phyloP scores from a whole-genome alignment of 1,140 invertebrate genomes.

The Drepana arcuata region DNA sequence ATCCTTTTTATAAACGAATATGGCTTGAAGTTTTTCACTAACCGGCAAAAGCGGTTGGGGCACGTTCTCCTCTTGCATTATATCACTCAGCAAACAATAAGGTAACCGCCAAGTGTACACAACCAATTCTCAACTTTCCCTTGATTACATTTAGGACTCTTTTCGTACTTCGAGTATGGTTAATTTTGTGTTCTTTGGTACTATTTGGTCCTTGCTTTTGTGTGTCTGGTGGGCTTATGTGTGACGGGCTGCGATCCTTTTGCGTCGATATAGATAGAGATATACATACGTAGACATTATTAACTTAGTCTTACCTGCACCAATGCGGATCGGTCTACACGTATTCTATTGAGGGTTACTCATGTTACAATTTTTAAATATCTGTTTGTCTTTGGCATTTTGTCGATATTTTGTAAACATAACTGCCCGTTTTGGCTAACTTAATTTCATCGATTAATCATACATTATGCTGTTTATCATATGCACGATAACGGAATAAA shows the following conservation, averaged over 20 bases:
- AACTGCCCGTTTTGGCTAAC: no score
- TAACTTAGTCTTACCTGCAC: slow-evolving; percentile 57
- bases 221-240: slow-evolving; percentile 59
- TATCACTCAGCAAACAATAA: slow-evolving; percentile 27
- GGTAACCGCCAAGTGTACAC: slow-evolving; percentile 26
- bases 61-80: slow-evolving; percentile 60
- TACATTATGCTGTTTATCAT: no score
- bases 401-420: no score
- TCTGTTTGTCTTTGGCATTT: no score
- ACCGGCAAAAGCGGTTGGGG: slow-evolving; percentile 61
- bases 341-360: slow-evolving; percentile 8
- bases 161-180: no score
- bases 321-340: slow-evolving; percentile 32
- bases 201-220: slow-evolving; percentile 42
- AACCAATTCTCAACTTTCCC: no score
- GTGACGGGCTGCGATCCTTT: slow-evolving; percentile 65
- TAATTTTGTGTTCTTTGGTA: slow-evolving; percentile 29
- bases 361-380: no score
- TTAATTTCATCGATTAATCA: no score
- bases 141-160: no score
- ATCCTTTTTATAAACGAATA: no score
- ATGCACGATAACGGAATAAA: no score
- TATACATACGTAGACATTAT: slow-evolving; percentile 59
- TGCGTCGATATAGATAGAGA: slow-evolving; percentile 55
- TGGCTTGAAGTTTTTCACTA: slow-evolving; percentile 46